Conservation (phyloP, 2,113 vertebrate species). For the Rhinoderma darwinii region DNA sequence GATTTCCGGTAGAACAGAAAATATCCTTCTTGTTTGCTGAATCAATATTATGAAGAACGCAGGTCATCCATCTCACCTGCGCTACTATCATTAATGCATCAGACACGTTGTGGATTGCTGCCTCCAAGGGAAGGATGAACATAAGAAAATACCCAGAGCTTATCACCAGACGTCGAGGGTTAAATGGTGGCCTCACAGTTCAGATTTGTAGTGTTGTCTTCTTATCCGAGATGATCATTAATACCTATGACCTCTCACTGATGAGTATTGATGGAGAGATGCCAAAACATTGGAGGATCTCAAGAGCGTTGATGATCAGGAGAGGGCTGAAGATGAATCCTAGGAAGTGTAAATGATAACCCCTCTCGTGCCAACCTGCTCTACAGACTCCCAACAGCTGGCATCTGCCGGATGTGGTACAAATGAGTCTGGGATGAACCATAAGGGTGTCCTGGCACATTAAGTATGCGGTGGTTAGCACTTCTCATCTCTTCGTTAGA, state of each 20-base stretch:
- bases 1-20: background rate
- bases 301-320: background rate
- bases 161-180: background rate
- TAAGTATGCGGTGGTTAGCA: slow-evolving; percentile 9
- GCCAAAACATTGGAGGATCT: background rate
- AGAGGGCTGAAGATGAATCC: background rate
- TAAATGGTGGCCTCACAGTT: background rate
- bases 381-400: background rate
- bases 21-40: slow-evolving; percentile 12
- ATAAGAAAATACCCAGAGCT: background rate
- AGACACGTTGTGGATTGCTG: background rate
- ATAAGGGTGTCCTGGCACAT: slow-evolving; percentile 32
- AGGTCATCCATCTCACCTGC: background rate
- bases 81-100: background rate
- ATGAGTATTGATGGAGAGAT: background rate
- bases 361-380: background rate
- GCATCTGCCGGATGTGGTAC: slow-evolving; percentile 37
- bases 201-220: background rate
- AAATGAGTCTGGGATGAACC: slow-evolving; percentile 2
- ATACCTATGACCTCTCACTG: background rate
- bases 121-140: background rate
- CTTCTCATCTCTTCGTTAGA: slow-evolving; percentile 37
- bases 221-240: background rate
- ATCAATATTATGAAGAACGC: background rate
- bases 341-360: slow-evolving; percentile 6